Percentiles rank a stretch among this genome's conserved stretches.
Conservation (phyloP, 2,797 vertebrate genomes). For the Megaceryle alcyon region DNA sequence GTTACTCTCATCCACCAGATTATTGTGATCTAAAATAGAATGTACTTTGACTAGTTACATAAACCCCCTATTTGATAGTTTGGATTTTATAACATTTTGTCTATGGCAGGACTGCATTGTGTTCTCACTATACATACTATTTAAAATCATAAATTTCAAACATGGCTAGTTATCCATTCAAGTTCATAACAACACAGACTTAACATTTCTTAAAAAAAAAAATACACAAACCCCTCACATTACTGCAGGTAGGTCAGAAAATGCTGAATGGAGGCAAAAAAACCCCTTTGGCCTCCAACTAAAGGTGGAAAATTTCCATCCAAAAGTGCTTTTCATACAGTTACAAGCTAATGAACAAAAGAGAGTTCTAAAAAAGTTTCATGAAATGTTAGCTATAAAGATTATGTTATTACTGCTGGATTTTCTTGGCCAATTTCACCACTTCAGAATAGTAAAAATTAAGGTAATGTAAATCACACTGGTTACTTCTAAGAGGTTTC, state of each 20-base stretch:
- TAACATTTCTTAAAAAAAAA: neutral
- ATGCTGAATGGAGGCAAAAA: conserved; percentile 23
- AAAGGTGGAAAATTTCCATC: neutral
- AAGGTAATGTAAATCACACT: neutral
- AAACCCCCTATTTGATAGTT: neutral
- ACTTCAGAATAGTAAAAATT: neutral
- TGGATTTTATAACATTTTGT: neutral
- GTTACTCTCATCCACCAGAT: neutral
- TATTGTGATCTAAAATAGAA: neutral
- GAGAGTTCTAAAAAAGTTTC: neutral
- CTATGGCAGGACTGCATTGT: neutral
- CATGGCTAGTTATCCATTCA: neutral
- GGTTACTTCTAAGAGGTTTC: neutral
- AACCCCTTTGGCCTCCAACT: neutral
- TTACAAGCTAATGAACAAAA: conserved; percentile 28
- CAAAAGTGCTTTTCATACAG: neutral
- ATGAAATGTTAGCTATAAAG: neutral
- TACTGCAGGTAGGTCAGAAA: neutral
- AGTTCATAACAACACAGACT: neutral
- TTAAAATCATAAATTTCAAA: neutral
- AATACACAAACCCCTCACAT: neutral
- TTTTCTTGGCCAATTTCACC: conserved; percentile 18
- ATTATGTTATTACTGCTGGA: too few relatives aligned
- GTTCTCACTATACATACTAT: neutral
- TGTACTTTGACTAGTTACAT: neutral